These are phyloP conservation scores for Kradibia gibbosae DNA, from an alignment of 1,140 invertebrate species.

Conservation along the genomic window DNA sequence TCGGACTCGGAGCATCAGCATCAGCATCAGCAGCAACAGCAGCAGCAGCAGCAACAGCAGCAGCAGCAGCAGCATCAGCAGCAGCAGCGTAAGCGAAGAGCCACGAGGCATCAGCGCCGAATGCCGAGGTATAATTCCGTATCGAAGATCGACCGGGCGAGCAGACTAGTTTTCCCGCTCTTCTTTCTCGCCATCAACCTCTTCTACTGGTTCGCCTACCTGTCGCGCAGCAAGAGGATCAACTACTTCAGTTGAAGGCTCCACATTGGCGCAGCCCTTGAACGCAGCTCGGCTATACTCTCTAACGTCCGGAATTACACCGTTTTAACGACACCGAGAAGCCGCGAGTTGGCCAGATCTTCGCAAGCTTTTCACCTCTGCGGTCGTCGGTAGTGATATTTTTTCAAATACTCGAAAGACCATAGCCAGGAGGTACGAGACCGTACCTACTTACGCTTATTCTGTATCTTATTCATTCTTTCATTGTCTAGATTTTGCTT, in stretches of 20 bases:
- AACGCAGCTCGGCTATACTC: too few species aligned
- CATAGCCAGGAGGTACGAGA: too few species aligned
- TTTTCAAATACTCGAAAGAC: too few species aligned
- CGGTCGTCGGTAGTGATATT: too few species aligned
- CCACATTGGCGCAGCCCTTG: neutral
- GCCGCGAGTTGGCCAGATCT: too few species aligned
- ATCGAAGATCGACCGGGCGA: slow-evolving; percentile 84
- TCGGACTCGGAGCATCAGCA: slow-evolving; percentile 54
- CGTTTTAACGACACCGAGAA: too few species aligned
- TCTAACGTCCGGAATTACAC: too few species aligned
- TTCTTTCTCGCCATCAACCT: slow-evolving; percentile 84
- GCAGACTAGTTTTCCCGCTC: slow-evolving; percentile 83
- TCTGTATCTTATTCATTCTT: too few species aligned
- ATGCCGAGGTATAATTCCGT: slow-evolving; percentile 83
- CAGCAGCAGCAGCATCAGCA: slow-evolving; percentile 53
- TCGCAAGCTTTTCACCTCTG: too few species aligned
- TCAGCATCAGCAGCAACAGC: slow-evolving; percentile 68
- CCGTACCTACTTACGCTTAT: too few species aligned
- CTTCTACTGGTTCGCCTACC: slow-evolving; percentile 86
- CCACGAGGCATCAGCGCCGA: slow-evolving; percentile 67
- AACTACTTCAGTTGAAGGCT: slow-evolving; percentile 57
- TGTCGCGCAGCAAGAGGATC: slow-evolving; percentile 78
- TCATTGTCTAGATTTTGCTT: too few species aligned
- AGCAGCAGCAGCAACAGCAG: slow-evolving; percentile 66
- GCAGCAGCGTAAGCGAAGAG: slow-evolving; percentile 62